Percentiles rank a stretch among this genome's conserved stretches.
Evolutionary conservation across 2,113 vertebrate genomes (phyloP).

Genomic region (Hemibagrus wyckioides): DNA sequence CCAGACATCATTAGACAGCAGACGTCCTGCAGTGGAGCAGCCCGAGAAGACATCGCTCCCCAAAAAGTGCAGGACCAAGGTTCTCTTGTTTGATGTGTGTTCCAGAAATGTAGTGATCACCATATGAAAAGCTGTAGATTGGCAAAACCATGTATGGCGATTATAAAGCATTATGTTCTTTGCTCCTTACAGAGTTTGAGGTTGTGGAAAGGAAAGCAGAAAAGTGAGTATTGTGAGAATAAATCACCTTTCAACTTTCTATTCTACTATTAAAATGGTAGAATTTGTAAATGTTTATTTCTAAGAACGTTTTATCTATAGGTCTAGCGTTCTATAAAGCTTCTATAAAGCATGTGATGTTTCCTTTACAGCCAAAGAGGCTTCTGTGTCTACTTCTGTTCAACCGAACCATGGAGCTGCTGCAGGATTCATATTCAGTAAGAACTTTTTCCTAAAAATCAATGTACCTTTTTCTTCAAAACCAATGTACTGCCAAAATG

Average conservation of each 20-base stretch:
- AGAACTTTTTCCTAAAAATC: neutral
- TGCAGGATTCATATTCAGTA: slow-evolving; percentile 68
- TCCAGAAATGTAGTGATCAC: neutral
- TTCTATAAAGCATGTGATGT: neutral
- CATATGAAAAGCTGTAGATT: neutral
- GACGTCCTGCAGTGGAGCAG: slow-evolving; percentile 45
- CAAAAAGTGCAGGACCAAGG: slow-evolving; percentile 64
- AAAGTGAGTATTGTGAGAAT: slow-evolving; percentile 61
- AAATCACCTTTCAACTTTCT: neutral
- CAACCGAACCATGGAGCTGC: slow-evolving; percentile 38
- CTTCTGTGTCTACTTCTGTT: slow-evolving; percentile 38
- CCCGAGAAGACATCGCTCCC: slow-evolving; percentile 54
- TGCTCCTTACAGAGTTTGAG: slow-evolving; percentile 65
- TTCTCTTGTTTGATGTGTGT: slow-evolving; percentile 40
- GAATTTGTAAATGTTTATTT: neutral
- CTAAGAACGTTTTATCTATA: neutral
- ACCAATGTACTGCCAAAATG: neutral
- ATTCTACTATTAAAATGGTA: neutral
- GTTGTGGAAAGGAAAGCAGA: slow-evolving; percentile 67
- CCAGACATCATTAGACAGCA: slow-evolving; percentile 23
- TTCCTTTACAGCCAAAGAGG: slow-evolving; percentile 57
- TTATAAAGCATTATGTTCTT: neutral
- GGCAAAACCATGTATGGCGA: neutral
- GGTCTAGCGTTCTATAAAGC: neutral
- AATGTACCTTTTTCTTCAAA: too few species aligned